phyloP scores from a whole-genome alignment of 2,888 invertebrate species.

The Chorisops tibialis region DNA sequence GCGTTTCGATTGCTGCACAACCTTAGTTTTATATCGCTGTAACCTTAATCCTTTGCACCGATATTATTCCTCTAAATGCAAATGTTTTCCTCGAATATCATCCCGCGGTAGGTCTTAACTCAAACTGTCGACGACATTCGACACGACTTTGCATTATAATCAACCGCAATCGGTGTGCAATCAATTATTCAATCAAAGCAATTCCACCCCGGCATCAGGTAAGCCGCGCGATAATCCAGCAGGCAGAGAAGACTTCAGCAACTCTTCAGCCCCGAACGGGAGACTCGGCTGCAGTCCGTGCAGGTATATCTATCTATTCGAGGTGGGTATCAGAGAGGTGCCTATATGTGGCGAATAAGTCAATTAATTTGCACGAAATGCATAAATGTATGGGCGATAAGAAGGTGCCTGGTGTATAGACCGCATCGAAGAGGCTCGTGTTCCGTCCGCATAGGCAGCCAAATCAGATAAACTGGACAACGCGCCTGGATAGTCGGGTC shows the following conservation, averaged over 20 bases:
- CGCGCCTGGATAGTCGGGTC: constrained; percentile 5
- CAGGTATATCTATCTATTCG: background rate
- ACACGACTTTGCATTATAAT: constrained; percentile 26
- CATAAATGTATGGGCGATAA: constrained; percentile 9
- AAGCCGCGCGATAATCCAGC: background rate
- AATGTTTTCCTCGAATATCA: constrained; percentile 23
- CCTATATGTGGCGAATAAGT: constrained; percentile 11
- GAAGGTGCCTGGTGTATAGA: constrained; percentile 18
- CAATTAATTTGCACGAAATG: constrained; percentile 25
- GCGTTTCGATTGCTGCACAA: constrained; percentile 21
- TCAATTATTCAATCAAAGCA: constrained; percentile 26
- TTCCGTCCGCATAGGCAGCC: background rate
- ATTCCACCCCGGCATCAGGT: constrained; percentile 22
- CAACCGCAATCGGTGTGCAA: constrained; percentile 26
- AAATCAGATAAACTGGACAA: constrained; percentile 22
- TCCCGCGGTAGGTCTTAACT: constrained; percentile 25
- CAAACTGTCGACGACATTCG: constrained; percentile 19
- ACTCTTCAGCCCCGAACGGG: background rate
- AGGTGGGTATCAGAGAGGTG: background rate
- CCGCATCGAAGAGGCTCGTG: background rate
- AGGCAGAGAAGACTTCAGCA: background rate
- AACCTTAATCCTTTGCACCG: constrained; percentile 18
- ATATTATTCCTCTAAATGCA: constrained; percentile 8
- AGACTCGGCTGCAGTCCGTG: constrained; percentile 9
- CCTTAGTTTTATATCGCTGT: constrained; percentile 13